Evolutionary conservation across 2,888 invertebrate genomes (phyloP), one percentile per base, ranked within the genome.

Genomic region (Polymixis lichenea): DNA sequence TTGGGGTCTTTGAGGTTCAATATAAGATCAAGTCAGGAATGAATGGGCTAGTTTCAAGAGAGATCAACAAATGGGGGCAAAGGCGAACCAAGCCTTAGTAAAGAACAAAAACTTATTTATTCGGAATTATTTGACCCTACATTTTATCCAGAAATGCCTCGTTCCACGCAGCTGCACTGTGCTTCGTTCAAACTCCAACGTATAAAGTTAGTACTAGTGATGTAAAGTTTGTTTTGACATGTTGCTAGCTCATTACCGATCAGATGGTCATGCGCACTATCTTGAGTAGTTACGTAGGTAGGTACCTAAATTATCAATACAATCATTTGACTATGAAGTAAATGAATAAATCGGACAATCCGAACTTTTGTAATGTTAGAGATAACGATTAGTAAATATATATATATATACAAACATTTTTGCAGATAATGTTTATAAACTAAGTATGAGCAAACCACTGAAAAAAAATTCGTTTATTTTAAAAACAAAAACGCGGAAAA

Each of bases 251-350:
- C 13, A 9, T 17, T 38, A 49, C 9, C 9, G 17, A 55, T 60
- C 58, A 43, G 38, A 38, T 25, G 43, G 60, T 61, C 53, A 43
- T 51, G 15, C 11, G n/a, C 25, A 49, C 28, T 82, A 66, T 77
- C 66, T 71, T 22, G 17, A 15, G 15, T 56, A 38, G 38, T 3
- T 38, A 38, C 38, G 5, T 38, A 38, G 25, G n/a, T n/a, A n/a
- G n/a, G 55, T 58, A 70, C 55, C 25, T 55, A 56, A 11, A 22
- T 13, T 43, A 28, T 60, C 22, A 22, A 61, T 43, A 43, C 25
- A 72, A 49, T 56, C 38, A 55, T 55, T 61, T 55, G 49, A 49
- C 61, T 78, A 62, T 43, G 49, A 49, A 55, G n/a, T 17, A 68
- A 49, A 77, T 68, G 19, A 9, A 28, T 55, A 3, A 19, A 38